A percentile compares a stretch with the other conserved stretches of the same genome.
phyloP scores from a whole-genome alignment of 2,113 vertebrate genomes.

The Rhineura floridana region DNA sequence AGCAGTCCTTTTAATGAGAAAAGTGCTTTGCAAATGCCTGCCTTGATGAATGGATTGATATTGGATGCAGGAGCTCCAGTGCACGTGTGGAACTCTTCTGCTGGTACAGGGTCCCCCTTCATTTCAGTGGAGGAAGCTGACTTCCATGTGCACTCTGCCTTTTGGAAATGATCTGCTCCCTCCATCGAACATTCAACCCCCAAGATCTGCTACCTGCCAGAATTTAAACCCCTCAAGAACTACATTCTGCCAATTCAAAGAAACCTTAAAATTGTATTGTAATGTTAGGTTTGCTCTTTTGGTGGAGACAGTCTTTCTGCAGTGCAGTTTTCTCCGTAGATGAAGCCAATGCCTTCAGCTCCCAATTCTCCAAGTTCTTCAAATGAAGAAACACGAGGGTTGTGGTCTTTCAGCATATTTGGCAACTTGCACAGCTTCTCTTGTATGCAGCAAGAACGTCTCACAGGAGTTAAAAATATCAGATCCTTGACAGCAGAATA shows the following conservation, averaged over 20 bases:
- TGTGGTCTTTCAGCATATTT: conserved; percentile 80
- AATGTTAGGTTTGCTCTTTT: conserved; percentile 17
- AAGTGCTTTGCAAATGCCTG: too few relatives aligned
- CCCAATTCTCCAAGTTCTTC: conserved; percentile 84
- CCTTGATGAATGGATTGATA: too few relatives aligned
- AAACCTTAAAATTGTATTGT: too few relatives aligned
- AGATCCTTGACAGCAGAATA: conserved; percentile 82
- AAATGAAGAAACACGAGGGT: conserved; percentile 82
- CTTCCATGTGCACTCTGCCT: neutral
- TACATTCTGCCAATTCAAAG: neutral
- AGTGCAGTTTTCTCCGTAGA: conserved; percentile 81
- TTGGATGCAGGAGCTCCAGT: too few relatives aligned
- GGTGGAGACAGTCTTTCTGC: conserved; percentile 29
- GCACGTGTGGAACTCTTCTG: too few relatives aligned
- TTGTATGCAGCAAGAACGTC: conserved; percentile 89
- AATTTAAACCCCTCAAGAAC: too few relatives aligned
- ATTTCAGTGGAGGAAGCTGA: neutral
- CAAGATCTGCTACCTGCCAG: too few relatives aligned
- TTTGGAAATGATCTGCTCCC: too few relatives aligned
- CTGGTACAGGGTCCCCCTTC: too few relatives aligned
- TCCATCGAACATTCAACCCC: neutral
- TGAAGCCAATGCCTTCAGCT: conserved; percentile 73
- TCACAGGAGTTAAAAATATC: conserved; percentile 89
- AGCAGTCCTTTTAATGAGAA: too few relatives aligned
- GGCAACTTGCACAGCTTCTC: conserved; percentile 77